Evolutionary conservation across 2,797 vertebrate genomes (phyloP), one percentile per base, ranked within the genome.

Genomic region (Poecilia wingei): DNA sequence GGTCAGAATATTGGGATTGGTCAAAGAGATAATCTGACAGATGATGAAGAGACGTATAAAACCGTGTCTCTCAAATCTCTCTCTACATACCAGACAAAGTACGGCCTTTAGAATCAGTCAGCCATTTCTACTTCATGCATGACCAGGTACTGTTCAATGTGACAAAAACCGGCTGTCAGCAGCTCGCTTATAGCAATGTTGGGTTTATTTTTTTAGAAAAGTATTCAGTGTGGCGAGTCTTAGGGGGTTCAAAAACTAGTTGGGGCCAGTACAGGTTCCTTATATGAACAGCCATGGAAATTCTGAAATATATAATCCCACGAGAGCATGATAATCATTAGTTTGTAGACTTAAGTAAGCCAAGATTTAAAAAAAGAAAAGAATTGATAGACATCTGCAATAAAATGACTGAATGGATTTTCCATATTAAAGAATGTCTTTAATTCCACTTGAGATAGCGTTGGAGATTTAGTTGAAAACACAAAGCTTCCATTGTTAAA

Each of bases 391-490:
- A 90, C 89, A 85, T 81, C 88, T 83, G 89, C 89, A 86, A 82
- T 77, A 68, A 74, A 55, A 82, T 69, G 72, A 77, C 82, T 81
- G 74, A 86, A 88, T 70, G 86, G 70, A 80, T 73, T 90, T 93
- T 53, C 76, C 68, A 1, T 2, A 75, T 80, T 76, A 61, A 89
- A 93, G 95, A 92, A 94, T 90, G 80, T 86, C 86, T 94, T 97
- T 97, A 96, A 92, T 97, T 97, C 95, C 95, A 97, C 94, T 94
- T 93, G 93, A 96, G 88, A 94, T 96, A 95, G 90, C 92, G 95
- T 95, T 96, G 95, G 92, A 93, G 94, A 95, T 93, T 92, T 92
- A 81, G 81, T 78, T 72, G 75, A 80, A 14, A 16, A 87, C 71
- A 94, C 88, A 95, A 95, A 95, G 94, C 89, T 87, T 84, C 93